Conservation (phyloP, 2,797 vertebrate species). For the Bovichtus diacanthus region DNA sequence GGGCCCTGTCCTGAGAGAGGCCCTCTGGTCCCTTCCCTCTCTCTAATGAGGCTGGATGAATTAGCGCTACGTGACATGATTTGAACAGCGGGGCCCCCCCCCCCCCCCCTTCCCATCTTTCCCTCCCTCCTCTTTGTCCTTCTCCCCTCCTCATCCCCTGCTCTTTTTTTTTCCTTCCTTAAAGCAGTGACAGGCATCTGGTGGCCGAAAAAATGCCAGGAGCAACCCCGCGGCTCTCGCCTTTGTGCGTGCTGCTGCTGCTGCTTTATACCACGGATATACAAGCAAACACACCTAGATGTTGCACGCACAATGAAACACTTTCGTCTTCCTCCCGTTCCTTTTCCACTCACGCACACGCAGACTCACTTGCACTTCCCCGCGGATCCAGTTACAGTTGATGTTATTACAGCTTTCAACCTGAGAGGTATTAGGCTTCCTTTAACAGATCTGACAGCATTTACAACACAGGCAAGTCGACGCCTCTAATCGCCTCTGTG, state of each 20-base stretch:
- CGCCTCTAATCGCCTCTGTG: conserved; percentile 83
- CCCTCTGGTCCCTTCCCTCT: conserved; percentile 88
- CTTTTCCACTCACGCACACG: conserved; percentile 57
- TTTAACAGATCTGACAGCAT: conserved; percentile 87
- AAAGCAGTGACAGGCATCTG: conserved; percentile 92
- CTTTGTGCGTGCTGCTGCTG: conserved; percentile 73
- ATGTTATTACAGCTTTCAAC: conserved; percentile 87
- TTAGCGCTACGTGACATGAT: conserved; percentile 98
- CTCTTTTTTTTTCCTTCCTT: conserved; percentile 71
- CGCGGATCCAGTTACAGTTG: conserved; percentile 82
- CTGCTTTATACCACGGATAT: conserved; percentile 61
- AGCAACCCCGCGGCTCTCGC: conserved; percentile 80
- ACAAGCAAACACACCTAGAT: conserved; percentile 59
- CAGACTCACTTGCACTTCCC: conserved; percentile 78
- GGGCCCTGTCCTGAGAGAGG: conserved; percentile 78
- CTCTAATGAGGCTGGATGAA: conserved; percentile 99
- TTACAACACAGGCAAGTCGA: conserved; percentile 83
- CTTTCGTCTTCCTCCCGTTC: conserved; percentile 60
- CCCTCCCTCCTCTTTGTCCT: conserved; percentile 78
- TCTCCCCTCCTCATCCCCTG: conserved; percentile 60
- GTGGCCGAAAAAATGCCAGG: conserved; percentile 85
- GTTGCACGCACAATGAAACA: conserved; percentile 63
- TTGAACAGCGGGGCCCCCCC: conserved; percentile 88
- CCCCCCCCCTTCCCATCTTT: conserved; percentile 50
- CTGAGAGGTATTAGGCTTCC: conserved; percentile 86